Conservation (phyloP, 2,113 vertebrate species). For the Gallinago paraguaiae region DNA sequence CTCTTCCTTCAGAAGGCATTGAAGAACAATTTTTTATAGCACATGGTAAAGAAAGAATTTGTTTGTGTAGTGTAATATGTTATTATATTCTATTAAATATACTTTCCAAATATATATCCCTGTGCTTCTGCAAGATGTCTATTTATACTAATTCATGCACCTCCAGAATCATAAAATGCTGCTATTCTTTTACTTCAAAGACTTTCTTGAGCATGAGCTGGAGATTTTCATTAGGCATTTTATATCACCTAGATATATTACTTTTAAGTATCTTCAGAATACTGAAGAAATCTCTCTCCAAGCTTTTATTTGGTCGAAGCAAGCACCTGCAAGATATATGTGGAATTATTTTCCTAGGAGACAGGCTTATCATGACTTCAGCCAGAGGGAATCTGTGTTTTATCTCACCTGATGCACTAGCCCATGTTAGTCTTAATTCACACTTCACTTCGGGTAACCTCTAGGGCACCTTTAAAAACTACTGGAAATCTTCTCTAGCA, state of each 20-base stretch:
- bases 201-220: neutral
- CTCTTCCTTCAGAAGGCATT: slow-evolving; percentile 3
- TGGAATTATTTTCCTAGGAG: neutral
- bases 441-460: slow-evolving; percentile 27
- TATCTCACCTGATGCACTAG: slow-evolving; percentile 30
- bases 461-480: slow-evolving; percentile 22
- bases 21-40: neutral
- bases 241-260: neutral
- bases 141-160: slow-evolving; percentile 17
- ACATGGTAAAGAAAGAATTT: neutral
- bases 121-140: neutral
- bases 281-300: neutral
- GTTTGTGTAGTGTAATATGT: neutral
- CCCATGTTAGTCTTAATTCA: neutral
- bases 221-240: slow-evolving; percentile 15
- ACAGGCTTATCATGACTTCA: slow-evolving; percentile 2
- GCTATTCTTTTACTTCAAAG: slow-evolving; percentile 49
- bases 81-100: slow-evolving; percentile 19
- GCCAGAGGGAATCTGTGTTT: slow-evolving; percentile 26
- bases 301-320: neutral
- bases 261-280: neutral
- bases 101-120: neutral
- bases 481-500: slow-evolving; percentile 45
- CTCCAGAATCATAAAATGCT: slow-evolving; percentile 32
- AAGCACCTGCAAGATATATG: neutral